A percentile compares a stretch with the other conserved stretches of the same genome.
Conservation (phyloP, 2,888 invertebrate genomes). For the Drosophila antonietae region DNA sequence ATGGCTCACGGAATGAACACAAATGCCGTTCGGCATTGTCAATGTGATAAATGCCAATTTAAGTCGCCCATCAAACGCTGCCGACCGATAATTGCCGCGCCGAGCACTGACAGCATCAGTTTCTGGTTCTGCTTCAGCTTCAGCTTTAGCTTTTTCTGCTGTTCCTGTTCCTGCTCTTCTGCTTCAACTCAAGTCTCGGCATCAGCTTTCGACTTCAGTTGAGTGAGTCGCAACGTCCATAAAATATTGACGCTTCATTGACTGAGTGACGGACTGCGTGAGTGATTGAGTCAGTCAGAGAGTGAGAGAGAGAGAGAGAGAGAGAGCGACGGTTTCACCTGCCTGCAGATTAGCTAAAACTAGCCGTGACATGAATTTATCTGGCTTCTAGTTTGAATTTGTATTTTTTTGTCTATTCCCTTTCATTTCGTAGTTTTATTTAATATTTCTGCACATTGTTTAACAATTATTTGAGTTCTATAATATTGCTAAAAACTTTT, state of each 20-base stretch:
- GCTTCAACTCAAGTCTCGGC: not conserved
- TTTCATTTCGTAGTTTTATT: too few species aligned
- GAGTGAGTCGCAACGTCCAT: not conserved
- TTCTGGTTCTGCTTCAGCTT: not conserved
- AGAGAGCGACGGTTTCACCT: too few species aligned
- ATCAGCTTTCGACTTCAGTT: not conserved
- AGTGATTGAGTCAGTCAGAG: not conserved
- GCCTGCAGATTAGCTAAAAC: too few species aligned
- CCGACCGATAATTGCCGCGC: conserved; percentile 46
- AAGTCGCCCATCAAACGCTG: conserved; percentile 69
- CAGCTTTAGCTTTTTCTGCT: not conserved
- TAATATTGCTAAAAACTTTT: too few species aligned
- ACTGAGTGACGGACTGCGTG: not conserved
- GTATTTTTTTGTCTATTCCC: too few species aligned
- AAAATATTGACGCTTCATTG: not conserved
- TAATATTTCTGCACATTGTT: too few species aligned
- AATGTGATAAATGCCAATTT: conserved; percentile 81
- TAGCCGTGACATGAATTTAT: too few species aligned
- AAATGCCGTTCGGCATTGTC: conserved; percentile 49
- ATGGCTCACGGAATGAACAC: conserved; percentile 20
- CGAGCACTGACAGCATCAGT: conserved; percentile 24
- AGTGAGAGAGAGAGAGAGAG: too few species aligned
- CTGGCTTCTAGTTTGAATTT: too few species aligned
- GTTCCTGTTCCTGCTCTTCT: too few species aligned
- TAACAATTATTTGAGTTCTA: too few species aligned